These are phyloP conservation scores for Hystrix cristata DNA, from an alignment of 2,113 vertebrate genomes.

Conservation along the genomic window DNA sequence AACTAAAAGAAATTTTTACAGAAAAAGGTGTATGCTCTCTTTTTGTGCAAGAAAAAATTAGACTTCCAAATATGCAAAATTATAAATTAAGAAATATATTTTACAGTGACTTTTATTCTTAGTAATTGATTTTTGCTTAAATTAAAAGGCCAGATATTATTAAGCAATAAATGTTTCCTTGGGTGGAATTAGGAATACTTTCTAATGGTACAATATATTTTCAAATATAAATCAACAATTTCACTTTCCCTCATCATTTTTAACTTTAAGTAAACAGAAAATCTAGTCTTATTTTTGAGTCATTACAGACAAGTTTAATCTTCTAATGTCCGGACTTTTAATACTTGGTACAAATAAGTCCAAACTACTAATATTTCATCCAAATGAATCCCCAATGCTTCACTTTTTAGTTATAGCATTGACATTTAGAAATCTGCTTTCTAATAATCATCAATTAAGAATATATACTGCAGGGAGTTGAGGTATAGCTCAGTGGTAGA, in stretches of 20 bases:
- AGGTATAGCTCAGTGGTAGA: neutral
- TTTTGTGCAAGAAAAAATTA: neutral
- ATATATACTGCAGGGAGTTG: neutral
- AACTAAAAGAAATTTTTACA: slow-evolving; percentile 53
- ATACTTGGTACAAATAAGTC: slow-evolving; percentile 12
- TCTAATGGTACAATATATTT: neutral
- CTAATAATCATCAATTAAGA: slow-evolving; percentile 37
- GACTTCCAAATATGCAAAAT: neutral
- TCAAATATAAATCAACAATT: neutral
- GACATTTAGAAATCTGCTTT: slow-evolving; percentile 42
- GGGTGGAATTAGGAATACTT: neutral
- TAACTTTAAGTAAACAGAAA: slow-evolving; percentile 35
- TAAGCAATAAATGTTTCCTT: slow-evolving; percentile 41
- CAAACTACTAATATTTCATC: neutral
- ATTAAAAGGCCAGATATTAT: slow-evolving; percentile 34
- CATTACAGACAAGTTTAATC: slow-evolving; percentile 41
- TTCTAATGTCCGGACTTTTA: neutral
- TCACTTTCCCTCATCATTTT: slow-evolving; percentile 49
- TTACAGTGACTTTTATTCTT: slow-evolving; percentile 17
- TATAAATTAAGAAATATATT: slow-evolving; percentile 59
- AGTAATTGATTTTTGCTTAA: neutral
- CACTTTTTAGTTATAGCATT: neutral
- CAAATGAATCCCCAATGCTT: slow-evolving; percentile 8
- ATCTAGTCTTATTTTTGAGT: slow-evolving; percentile 26
- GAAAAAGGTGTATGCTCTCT: neutral